Evolutionary conservation across 2,888 invertebrate genomes (phyloP), one percentile per base, ranked within the genome.

Genomic region (Platycheirus rosarum): DNA sequence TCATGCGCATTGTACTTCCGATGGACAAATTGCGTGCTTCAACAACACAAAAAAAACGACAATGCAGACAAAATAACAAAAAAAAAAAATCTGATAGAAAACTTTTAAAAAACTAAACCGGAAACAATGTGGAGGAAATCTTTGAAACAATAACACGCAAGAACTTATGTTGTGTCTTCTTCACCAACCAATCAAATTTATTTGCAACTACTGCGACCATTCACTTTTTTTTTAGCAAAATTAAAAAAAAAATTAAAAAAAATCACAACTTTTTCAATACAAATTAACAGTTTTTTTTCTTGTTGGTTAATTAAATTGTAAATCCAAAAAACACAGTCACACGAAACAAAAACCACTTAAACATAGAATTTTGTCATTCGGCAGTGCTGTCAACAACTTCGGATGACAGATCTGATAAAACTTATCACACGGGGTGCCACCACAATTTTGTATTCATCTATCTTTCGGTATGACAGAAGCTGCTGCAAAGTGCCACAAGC

Each of bases 1-100:
- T 70, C 70, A 76, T 73, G 82, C 82, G 63, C 82, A 82, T 82
- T 44, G 23, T 40, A 77, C 73, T 77, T 68, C 71, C 70, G 44
- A 48, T 62, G 70, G 26, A 35, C 46, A 48, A 42, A 42, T 14
- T 32, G 44, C 23, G 32, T 42, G 46, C 49, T 55, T 11, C 16
- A 23, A 53, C 37, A 69, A 48, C 49, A 20, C 42, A 7, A 44
- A 44, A 16, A 29, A 42, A n/a, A 29, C 6, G 8, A 26, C 29
- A 62, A 29, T 26, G 9, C 20, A 20, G 13, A 42, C 9, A 42
- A 16, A 68, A 29, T n/a, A 7, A 2, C 18, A 13, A 5, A 13
- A 18, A 9, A 14, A 32, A 46, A 37, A 40, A 8, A n/a, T n/a
- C n/a, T n/a, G n/a, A n/a, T n/a, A n/a, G n/a, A n/a, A n/a, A n/a